phyloP scores from a whole-genome alignment of 2,113 vertebrate genomes.

The Ranitomeya imitator region DNA sequence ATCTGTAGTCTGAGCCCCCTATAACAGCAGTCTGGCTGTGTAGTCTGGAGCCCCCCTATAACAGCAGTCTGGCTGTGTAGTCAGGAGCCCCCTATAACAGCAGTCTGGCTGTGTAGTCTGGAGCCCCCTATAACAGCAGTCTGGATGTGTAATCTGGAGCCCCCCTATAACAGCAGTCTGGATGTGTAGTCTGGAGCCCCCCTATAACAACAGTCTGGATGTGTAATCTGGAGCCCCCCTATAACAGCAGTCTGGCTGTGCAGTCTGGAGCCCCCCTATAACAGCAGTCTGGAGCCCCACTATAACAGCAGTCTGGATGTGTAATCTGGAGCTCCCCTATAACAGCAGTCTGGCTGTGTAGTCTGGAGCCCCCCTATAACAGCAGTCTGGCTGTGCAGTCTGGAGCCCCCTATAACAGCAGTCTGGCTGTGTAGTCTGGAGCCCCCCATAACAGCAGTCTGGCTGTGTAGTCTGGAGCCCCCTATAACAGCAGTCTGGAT shows the following conservation, averaged over 20 bases:
- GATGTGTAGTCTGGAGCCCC: neutral
- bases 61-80: neutral
- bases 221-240: too few species aligned
- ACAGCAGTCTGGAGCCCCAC: too few species aligned
- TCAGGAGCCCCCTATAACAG: neutral
- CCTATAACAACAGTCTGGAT: too few species aligned
- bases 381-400: too few species aligned
- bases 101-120: neutral
- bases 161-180: neutral
- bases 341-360: neutral
- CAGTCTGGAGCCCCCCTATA: too few species aligned
- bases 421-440: neutral
- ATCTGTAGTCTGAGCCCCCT: neutral
- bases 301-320: too few species aligned
- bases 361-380: neutral
- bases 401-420: neutral
- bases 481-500: too few species aligned
- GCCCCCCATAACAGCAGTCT: neutral
- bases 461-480: too few species aligned
- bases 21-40: neutral
- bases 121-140: neutral
- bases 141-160: neutral
- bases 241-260: too few species aligned
- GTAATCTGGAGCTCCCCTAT: neutral
- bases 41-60: neutral